Evolutionary conservation across 2,113 vertebrate species (phyloP).

Genomic region (Galemys pyrenaicus): DNA sequence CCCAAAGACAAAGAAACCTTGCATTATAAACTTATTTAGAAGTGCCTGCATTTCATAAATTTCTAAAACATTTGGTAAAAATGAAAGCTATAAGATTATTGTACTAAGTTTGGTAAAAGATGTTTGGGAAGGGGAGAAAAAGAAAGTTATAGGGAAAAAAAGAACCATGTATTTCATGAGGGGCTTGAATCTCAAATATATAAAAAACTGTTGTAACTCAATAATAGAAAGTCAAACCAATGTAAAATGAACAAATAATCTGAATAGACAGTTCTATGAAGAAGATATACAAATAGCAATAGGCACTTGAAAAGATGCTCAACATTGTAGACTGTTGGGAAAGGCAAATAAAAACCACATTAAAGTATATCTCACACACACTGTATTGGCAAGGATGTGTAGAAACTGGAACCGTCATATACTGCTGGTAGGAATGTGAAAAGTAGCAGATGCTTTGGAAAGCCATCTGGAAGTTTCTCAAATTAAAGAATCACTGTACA

Average conservation of each 20-base stretch:
- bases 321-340: not conserved
- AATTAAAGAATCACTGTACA: not conserved
- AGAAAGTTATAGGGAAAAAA: not conserved
- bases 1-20: not conserved
- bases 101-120: not conserved
- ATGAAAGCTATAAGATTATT: not conserved
- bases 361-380: not conserved
- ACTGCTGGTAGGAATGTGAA: not conserved
- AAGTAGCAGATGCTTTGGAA: not conserved
- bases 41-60: not conserved
- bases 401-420: not conserved
- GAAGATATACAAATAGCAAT: not conserved
- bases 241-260: constrained; percentile 22
- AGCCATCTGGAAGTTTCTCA: not conserved
- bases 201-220: not conserved
- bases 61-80: not conserved
- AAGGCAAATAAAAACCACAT: not conserved
- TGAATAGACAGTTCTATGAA: not conserved
- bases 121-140: not conserved
- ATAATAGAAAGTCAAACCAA: not conserved
- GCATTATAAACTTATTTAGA: not conserved
- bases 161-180: not conserved
- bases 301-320: not conserved
- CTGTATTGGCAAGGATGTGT: not conserved
- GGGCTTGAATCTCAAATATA: not conserved